phyloP scores from a whole-genome alignment of 2,888 invertebrate species.

The Sinotaia quadrata region DNA sequence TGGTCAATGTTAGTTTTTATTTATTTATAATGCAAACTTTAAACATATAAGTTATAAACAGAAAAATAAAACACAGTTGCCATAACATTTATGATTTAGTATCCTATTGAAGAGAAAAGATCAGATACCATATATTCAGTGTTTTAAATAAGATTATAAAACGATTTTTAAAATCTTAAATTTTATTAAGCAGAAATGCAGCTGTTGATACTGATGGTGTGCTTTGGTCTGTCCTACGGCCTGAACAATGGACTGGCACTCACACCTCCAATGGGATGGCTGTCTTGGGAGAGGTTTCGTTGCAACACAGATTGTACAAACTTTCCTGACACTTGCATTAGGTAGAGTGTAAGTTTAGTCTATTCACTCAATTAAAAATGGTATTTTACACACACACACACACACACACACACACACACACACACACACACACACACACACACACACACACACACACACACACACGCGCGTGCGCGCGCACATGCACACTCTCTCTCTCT shows the following conservation, averaged over 20 bases:
- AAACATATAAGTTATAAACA: no score
- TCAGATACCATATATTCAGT: no score
- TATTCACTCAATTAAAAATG: neutral
- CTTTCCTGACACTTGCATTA: conserved; percentile 67
- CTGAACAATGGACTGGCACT: conserved; percentile 68
- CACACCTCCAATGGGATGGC: conserved; percentile 71
- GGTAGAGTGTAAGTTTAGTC: conserved; percentile 42
- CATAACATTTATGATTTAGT: no score
- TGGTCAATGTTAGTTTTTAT: no score
- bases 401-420: neutral
- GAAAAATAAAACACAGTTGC: no score
- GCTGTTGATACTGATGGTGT: neutral
- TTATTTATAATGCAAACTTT: no score
- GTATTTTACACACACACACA: neutral
- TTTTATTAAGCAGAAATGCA: no score
- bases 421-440: neutral
- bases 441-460: conserved; percentile 10
- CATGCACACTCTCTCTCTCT: neutral
- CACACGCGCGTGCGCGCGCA: neutral
- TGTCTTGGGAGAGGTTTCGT: conserved; percentile 68
- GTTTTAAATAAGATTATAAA: no score
- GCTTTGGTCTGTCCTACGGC: conserved; percentile 12
- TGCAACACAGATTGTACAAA: conserved; percentile 65
- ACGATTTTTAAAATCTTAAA: no score
- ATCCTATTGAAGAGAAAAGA: no score